Evolutionary conservation across 64 coral and sea anemone species (phyloP), one percentile per base, ranked within the genome.

Genomic region (Montipora sp.): DNA sequence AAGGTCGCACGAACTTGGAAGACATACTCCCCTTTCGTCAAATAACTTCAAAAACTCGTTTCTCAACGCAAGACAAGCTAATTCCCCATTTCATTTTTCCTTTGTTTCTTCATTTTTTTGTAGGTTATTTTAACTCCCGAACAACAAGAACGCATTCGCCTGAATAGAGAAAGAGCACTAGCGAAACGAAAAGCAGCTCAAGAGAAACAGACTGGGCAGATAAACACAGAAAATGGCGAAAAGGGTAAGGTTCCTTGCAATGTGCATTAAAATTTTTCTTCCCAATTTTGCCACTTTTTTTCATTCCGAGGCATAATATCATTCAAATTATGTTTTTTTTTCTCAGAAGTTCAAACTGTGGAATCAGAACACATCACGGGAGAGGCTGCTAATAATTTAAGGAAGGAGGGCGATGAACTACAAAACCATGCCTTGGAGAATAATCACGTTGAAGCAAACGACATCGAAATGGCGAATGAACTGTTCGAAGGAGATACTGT

Each of bases 81-180:
- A 36, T 36, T 2, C 36, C 36, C 36, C 36, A 36, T 36, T 36
- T 27, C 27, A 27, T 27, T 27, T 27, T 27, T 20, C 10, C 61
- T 12, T 68, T 24, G 0, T 75, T 58, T 45, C 20, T 21, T 4
- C 36, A 36, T 16, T 51, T 50, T 10, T 5, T 47, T n/a, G 1
- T 23, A 92, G 90, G 61, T 92, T 77, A 76, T 81, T 92, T 48
- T 92, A 18, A 92, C 90, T 2, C 80, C 90, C 16, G 90, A 92
- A 77, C 80, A 84, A n/a, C 79, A 92, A 74, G 90, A 92, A 20
- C 79, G 80, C 43, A 92, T 92, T 11, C 79, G 90, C 27, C 16
- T 84, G 0, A 92, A 92, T 45, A 84, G 80, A 67, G 80, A 92
- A 77, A 84, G 73, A 47, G 90, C 90, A 19, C 51, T 92, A 23